Evolutionary conservation across 2,113 vertebrate species (phyloP).

Genomic region (Phoxinus phoxinus): DNA sequence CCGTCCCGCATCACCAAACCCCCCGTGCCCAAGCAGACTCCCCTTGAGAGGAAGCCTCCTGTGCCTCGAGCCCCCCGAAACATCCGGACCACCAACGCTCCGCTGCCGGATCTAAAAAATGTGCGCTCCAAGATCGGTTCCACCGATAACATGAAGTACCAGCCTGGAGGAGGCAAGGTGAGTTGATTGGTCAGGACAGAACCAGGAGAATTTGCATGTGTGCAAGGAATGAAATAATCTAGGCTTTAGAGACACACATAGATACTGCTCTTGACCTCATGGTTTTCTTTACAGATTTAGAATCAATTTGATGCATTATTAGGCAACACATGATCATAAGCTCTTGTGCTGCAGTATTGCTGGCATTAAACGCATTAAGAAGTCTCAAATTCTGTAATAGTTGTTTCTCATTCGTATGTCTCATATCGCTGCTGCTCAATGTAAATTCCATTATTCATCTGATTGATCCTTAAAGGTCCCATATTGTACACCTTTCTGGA

Average conservation of each 20-base stretch:
- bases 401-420: slow-evolving; percentile 2
- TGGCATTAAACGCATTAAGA: not conserved
- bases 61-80: slow-evolving; percentile 69
- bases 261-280: not conserved
- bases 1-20: slow-evolving; percentile 74
- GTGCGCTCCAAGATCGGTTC: slow-evolving; percentile 93
- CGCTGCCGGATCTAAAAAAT: slow-evolving; percentile 88
- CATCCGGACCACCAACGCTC: slow-evolving; percentile 69
- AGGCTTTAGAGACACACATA: not conserved
- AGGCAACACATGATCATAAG: slow-evolving; percentile 10
- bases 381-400: not conserved
- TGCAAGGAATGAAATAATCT: slow-evolving; percentile 6
- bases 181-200: slow-evolving; percentile 39
- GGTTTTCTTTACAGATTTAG: not conserved
- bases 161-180: slow-evolving; percentile 95
- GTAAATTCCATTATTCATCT: slow-evolving; percentile 9
- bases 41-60: slow-evolving; percentile 79
- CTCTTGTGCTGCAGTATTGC: not conserved
- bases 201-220: slow-evolving; percentile 6
- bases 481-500: too few species aligned
- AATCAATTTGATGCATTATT: slow-evolving; percentile 18
- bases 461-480: slow-evolving; percentile 1
- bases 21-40: slow-evolving; percentile 77
- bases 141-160: slow-evolving; percentile 93
- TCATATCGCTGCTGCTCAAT: slow-evolving; percentile 14